A percentile compares a stretch with the other conserved stretches of the same genome.
Conservation (phyloP, 2,113 vertebrate species). For the Benitochromis conjunctus region DNA sequence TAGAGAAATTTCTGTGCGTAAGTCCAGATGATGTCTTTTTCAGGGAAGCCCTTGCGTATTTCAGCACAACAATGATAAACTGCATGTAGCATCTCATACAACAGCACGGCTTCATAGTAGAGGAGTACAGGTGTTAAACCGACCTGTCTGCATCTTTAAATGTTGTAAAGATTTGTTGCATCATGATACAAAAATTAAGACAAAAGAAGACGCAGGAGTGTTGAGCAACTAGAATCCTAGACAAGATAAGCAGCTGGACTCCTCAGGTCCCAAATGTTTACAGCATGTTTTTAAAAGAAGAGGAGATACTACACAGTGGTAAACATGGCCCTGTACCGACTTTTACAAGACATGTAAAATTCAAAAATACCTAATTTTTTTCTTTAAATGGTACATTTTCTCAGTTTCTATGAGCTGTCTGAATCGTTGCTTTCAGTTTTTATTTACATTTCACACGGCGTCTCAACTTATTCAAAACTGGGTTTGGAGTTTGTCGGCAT, state of each 20-base stretch:
- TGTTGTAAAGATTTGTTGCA: not conserved
- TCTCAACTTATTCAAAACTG: not conserved
- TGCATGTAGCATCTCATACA: not conserved
- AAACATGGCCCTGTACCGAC: not conserved
- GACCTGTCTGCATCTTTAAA: not conserved
- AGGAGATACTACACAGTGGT: not conserved
- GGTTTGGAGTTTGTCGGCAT: not conserved
- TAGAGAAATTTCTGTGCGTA: not conserved
- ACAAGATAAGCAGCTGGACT: not conserved
- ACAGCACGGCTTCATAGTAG: not conserved
- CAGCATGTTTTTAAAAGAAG: not conserved
- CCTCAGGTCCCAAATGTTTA: not conserved
- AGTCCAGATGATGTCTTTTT: not conserved
- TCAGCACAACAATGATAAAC: not conserved
- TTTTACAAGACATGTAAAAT: not conserved
- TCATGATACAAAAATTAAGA: rapidly evolving
- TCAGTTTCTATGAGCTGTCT: not conserved
- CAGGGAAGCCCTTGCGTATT: not conserved
- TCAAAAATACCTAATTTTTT: not conserved
- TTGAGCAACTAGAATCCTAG: not conserved
- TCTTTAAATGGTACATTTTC: not conserved
- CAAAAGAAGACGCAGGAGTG: not conserved
- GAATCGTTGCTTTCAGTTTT: not conserved
- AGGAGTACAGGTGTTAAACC: not conserved
- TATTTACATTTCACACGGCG: not conserved